These are phyloP conservation scores for Acleris literana DNA, from an alignment of 2,888 invertebrate genomes.

Conservation along the genomic window DNA sequence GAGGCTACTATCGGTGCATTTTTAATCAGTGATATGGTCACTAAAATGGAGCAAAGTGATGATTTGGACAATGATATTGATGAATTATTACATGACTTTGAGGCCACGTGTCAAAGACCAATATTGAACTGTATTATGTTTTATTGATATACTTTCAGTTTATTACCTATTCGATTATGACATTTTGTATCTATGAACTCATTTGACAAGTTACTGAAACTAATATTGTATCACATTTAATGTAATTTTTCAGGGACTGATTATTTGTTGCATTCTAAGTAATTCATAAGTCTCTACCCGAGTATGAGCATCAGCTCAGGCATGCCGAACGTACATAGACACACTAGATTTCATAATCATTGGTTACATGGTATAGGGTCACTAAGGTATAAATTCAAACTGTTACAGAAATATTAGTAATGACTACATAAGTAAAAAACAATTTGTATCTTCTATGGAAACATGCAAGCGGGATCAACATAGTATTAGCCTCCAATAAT, in stretches of 20 bases:
- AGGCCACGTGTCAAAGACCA: constrained; percentile 92
- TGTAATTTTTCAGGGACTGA: constrained; percentile 10
- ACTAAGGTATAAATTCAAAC: no score
- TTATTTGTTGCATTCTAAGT: neutral
- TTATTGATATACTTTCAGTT: constrained; percentile 85
- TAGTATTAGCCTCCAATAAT: no score
- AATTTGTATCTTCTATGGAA: neutral
- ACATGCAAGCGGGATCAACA: no score
- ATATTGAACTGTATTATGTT: constrained; percentile 97
- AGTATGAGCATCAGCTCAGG: no score
- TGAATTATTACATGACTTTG: constrained; percentile 97
- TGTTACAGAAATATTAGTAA: no score
- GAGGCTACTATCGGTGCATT: constrained; percentile 99
- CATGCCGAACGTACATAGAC: no score
- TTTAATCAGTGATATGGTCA: constrained; percentile 97
- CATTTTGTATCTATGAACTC: constrained; percentile 23
- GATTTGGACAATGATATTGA: constrained; percentile 99
- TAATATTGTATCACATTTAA: constrained; percentile 12
- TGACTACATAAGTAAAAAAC: neutral
- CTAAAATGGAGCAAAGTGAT: constrained; percentile 93
- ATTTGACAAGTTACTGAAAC: neutral
- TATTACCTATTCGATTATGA: constrained; percentile 26
- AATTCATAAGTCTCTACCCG: no score
- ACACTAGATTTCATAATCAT: no score
- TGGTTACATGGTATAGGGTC: no score